phyloP scores from a whole-genome alignment of 2,888 invertebrate genomes.

The Drosophila tanythrix region DNA sequence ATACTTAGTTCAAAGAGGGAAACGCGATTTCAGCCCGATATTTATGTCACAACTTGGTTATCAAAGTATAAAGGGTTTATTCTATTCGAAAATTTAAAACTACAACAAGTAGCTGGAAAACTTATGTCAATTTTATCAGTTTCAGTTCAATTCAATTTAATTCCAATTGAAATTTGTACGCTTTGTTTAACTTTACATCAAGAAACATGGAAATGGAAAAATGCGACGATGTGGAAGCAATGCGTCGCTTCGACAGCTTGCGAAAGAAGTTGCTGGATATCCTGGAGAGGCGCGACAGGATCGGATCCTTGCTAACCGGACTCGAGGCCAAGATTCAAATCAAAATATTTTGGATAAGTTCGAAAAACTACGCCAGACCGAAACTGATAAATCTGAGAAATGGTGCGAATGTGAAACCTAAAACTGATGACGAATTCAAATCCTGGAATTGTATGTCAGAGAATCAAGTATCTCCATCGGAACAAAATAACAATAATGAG shows the following conservation, averaged over 20 bases:
- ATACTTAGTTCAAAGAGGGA: neutral
- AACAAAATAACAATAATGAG: neutral
- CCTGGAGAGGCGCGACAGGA: neutral
- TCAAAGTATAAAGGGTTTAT: no score
- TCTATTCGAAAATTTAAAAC: neutral
- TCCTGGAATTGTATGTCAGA: neutral
- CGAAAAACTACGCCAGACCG: no score
- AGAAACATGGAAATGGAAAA: neutral
- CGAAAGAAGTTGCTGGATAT: slow-evolving; percentile 1
- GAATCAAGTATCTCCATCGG: neutral
- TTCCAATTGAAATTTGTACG: neutral
- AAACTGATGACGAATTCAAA: neutral
- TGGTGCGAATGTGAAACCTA: neutral
- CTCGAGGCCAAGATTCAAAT: neutral
- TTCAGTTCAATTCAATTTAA: neutral
- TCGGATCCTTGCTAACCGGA: neutral
- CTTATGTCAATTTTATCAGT: neutral
- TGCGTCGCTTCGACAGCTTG: neutral
- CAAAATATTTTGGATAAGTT: neutral
- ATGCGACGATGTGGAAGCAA: slow-evolving; percentile 1
- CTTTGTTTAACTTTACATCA: neutral
- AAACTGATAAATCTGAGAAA: neutral
- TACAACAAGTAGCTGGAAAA: neutral
- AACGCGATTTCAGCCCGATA: no score
- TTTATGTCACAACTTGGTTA: neutral